Evolutionary conservation across 2,888 invertebrate species (phyloP).

Genomic region (Eilema caniola): DNA sequence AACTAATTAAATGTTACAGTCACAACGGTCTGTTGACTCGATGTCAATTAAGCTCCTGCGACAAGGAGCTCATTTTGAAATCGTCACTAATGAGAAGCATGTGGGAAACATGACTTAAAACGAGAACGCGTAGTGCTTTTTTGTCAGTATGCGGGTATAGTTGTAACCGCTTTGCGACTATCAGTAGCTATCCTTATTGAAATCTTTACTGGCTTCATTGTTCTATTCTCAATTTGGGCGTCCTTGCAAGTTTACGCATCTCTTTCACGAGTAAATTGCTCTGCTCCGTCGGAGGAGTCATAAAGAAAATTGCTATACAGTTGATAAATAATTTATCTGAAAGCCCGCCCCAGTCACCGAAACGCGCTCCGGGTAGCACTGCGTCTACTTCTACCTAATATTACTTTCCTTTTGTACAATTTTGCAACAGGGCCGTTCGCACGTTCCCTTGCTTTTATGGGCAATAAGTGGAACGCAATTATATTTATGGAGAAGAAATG

Average conservation of each 20-base stretch:
- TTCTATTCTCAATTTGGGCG: constrained; percentile 81
- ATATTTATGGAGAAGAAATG: constrained; percentile 85
- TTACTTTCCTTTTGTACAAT: constrained; percentile 87
- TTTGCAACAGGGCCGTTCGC: constrained; percentile 86
- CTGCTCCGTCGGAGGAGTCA: constrained; percentile 86
- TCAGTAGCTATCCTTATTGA: constrained; percentile 74
- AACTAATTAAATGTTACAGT: constrained; percentile 67
- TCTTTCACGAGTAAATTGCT: constrained; percentile 86
- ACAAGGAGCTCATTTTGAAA: constrained; percentile 71
- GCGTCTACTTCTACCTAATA: constrained; percentile 83
- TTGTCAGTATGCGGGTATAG: constrained; percentile 29
- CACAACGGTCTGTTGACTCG: constrained; percentile 58
- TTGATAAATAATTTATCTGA: constrained; percentile 87
- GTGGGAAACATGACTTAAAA: constrained; percentile 57
- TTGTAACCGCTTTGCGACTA: constrained; percentile 43
- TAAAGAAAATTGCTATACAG: constrained; percentile 88
- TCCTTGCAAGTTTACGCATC: constrained; percentile 86
- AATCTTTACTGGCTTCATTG: constrained; percentile 79
- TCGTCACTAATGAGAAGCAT: constrained; percentile 71
- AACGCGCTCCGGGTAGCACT: constrained; percentile 78
- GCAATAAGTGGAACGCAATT: constrained; percentile 87
- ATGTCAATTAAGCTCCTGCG: constrained; percentile 73
- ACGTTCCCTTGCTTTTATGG: constrained; percentile 86
- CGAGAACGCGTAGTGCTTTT: constrained; percentile 48
- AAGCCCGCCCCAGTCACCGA: constrained; percentile 86